Conservation (phyloP, 2,888 invertebrate species). For the Dryocosmus kuriphilus region DNA sequence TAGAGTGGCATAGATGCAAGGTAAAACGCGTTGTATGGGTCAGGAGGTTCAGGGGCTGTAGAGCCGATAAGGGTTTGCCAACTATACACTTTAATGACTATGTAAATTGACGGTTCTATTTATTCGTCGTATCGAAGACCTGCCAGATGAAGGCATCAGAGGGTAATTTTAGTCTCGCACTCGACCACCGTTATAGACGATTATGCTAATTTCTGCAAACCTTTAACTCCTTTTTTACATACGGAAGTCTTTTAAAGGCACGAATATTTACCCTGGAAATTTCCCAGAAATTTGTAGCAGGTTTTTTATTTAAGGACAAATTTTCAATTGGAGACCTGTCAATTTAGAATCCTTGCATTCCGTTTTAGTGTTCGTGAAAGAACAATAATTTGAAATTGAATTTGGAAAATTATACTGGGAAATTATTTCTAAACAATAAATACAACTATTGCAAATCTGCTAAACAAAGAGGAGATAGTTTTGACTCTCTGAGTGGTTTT, state of each 20-base stretch:
- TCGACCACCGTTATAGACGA: conserved; percentile 43
- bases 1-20: conserved; percentile 53
- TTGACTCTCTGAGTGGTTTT: neutral
- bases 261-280: neutral
- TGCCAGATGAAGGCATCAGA: conserved; percentile 68
- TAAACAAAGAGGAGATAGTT: too few relatives aligned
- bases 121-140: conserved; percentile 70
- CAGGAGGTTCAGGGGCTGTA: conserved; percentile 67
- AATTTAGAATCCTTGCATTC: too few relatives aligned
- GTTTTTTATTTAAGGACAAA: too few relatives aligned
- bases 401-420: too few relatives aligned
- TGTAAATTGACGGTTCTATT: conserved; percentile 76
- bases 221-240: neutral
- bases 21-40: conserved; percentile 65
- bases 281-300: neutral
- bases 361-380: too few relatives aligned
- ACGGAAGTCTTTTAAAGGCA: neutral
- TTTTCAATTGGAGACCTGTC: too few relatives aligned
- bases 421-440: too few relatives aligned
- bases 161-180: conserved; percentile 60
- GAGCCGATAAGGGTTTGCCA: conserved; percentile 73
- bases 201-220: conserved; percentile 61
- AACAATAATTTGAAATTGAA: too few relatives aligned
- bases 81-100: conserved; percentile 72
- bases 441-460: too few relatives aligned